phyloP scores from a whole-genome alignment of 2,113 vertebrate genomes.

The Chaetorhynchus papuensis region DNA sequence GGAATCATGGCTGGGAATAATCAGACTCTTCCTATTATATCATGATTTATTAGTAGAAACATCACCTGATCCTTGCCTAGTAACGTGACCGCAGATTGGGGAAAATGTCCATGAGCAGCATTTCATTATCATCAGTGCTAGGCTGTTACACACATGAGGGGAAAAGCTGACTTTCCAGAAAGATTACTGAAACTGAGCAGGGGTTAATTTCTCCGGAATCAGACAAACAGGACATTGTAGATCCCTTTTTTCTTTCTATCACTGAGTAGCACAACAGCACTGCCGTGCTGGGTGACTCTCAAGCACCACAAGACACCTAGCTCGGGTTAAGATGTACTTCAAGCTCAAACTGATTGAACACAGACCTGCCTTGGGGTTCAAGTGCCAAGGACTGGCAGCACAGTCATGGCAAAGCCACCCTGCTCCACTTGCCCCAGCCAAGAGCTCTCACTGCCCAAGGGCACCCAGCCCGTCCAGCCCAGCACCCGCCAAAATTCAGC shows the following conservation, averaged over 20 bases:
- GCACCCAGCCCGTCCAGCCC: not conserved
- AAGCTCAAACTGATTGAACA: not conserved
- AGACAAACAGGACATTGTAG: not conserved
- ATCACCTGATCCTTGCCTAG: not conserved
- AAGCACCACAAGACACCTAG: not conserved
- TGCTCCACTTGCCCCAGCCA: too few relatives aligned
- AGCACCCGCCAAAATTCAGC: not conserved
- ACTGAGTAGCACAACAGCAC: not conserved
- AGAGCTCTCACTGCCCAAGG: too few relatives aligned
- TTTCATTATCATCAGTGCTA: not conserved
- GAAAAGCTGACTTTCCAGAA: not conserved
- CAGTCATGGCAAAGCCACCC: not conserved
- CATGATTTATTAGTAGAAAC: not conserved
- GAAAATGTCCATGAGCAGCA: not conserved
- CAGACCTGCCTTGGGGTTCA: not conserved
- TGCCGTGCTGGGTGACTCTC: not conserved
- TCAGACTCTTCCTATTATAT: not conserved
- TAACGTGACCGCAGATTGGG: not conserved
- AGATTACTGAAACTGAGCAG: not conserved
- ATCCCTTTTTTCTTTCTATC: not conserved
- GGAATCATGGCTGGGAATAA: not conserved
- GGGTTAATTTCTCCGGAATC: not conserved
- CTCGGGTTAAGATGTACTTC: not conserved
- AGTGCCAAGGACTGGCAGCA: not conserved
- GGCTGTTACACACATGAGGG: not conserved